These are phyloP conservation scores for Empidonax alnorum DNA, from an alignment of 2,113 vertebrate genomes.

Conservation along the genomic window DNA sequence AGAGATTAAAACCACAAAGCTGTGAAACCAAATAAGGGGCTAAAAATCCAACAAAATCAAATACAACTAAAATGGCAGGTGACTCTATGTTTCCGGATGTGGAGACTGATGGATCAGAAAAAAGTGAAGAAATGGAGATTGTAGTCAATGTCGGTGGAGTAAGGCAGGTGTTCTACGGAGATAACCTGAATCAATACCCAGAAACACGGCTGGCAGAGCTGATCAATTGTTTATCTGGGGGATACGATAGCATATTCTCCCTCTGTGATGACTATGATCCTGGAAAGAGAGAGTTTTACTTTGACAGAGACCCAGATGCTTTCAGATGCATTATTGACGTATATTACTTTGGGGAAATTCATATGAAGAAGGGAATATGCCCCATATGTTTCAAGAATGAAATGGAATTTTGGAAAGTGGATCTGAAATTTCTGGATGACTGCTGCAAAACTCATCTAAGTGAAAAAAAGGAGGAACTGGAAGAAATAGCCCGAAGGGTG, in stretches of 20 bases:
- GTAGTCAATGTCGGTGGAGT: conserved; percentile 94
- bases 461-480: conserved; percentile 93
- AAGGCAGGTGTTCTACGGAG: conserved; percentile 85
- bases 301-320: conserved; percentile 94
- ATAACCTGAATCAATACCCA: conserved; percentile 89
- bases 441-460: conserved; percentile 92
- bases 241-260: conserved; percentile 85
- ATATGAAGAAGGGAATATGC: conserved; percentile 95
- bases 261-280: conserved; percentile 98
- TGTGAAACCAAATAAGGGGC: not conserved
- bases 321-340: conserved; percentile 95
- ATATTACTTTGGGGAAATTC: conserved; percentile 94
- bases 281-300: conserved; percentile 92
- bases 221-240: conserved; percentile 81
- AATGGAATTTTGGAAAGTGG: conserved; percentile 99
- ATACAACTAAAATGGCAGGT: conserved; percentile 76
- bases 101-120: conserved; percentile 72
- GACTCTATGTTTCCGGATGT: conserved; percentile 79
- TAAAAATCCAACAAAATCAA: not conserved
- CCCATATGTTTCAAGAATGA: conserved; percentile 97
- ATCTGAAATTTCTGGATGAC: conserved; percentile 89
- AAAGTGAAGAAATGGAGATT: conserved; percentile 84
- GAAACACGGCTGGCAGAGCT: conserved; percentile 93
- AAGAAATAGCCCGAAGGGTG: conserved; percentile 91
- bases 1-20: conserved; percentile 15